Evolutionary conservation across 37 sponge, comb jelly and placozoan genomes (phyloP), one percentile per base, ranked within the genome.

Genomic region (Diacarnus erythraeanus): DNA sequence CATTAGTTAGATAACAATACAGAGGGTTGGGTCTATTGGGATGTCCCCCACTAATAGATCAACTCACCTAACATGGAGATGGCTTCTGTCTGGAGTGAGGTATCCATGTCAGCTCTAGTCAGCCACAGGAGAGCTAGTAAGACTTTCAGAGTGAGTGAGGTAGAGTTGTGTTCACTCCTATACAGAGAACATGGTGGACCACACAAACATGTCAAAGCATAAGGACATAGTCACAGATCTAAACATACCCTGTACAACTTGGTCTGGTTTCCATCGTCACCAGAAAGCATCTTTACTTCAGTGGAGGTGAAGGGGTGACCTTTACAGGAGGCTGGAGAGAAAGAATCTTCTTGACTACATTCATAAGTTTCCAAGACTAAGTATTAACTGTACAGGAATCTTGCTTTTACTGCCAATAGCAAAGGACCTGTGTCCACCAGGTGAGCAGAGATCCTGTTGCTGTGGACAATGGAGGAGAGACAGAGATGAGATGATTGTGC

Each of bases 401-500:
- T n/a, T n/a, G n/a, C n/a, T n/a, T n/a, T n/a, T n/a, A n/a, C n/a
- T n/a, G n/a, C n/a, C n/a, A n/a, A n/a, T n/a, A n/a, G n/a, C n/a
- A n/a, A n/a, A n/a, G n/a, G 44, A 78, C 67, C 56, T 78, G 34
- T 27, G 12, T 65, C 38, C 34, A 83, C 51, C 29, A 76, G 21
- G 4, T 59, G 5, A 17, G 77, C 76, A 35, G 68, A 15, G 4
- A 22, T 2, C 4, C 22, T 75, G 77, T 83, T 83, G 18, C 65
- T 59, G n/a, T 38, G 35, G 30, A 74, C 76, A 21, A 83, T 29
- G 3, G 84, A 44, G 33, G 69, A 36, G 12, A 83, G 69, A 35
- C 84, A 83, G 69, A 37, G 68, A 20, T 76, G 84, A 83, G 69
- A 67, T 26, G 69, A 39, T 20, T 58, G 56, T 8, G 76, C 41